Base-by-base conservation (phyloP, 2,113 vertebrate genomes). In the Sander lucioperca region DNA sequence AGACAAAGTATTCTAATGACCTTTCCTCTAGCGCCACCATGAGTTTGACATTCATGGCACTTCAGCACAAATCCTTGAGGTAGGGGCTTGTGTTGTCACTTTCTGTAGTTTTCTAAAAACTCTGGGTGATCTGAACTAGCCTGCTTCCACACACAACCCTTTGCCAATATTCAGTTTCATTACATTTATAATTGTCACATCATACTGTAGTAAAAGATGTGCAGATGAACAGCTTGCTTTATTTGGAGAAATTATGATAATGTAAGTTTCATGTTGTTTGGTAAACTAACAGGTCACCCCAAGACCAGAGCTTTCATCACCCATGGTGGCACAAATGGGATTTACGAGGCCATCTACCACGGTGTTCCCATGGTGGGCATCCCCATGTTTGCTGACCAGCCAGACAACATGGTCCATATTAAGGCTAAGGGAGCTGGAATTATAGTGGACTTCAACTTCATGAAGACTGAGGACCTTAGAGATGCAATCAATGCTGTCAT, bases 261-360 rank as follows among this genome's bases (percentile, higher is more conserved):
- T 18, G 0, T 0, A 66, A 33, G n/a, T 51, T 39, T 71, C 11
- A 39, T 21, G 2, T 78, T 59, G 47, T 27, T 63, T 71, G 30
- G 4, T 57, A 8, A n/a, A 33, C 27, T 12, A 45, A 27, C 71
- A 98, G 97, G 97, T 63, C 97, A 99, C 25, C 94, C 96, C 1
- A 96, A 97, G 92, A 93, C 97, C 3, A 97, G 91, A 92, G 97
- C 95, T 12, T 99, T 99, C 70, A 95, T 98, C 76, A 98, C 97
- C 50, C 97, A 99, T 0, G 97, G 97, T 16, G 97, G 98, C 58
- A 96, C 97, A n/a, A 98, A 99, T 25, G 97, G 97, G 1, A 93
- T 99, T 57, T 99, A 98, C 21, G 97, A 99, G 92, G 97, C 97
- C 33, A 99, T 99, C 86, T 98, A 97, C 84, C 97, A 99, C 0